Percentiles rank a stretch among this genome's conserved stretches.
phyloP scores from a whole-genome alignment of 2,113 vertebrate species.

The Leucopsar rothschildi region DNA sequence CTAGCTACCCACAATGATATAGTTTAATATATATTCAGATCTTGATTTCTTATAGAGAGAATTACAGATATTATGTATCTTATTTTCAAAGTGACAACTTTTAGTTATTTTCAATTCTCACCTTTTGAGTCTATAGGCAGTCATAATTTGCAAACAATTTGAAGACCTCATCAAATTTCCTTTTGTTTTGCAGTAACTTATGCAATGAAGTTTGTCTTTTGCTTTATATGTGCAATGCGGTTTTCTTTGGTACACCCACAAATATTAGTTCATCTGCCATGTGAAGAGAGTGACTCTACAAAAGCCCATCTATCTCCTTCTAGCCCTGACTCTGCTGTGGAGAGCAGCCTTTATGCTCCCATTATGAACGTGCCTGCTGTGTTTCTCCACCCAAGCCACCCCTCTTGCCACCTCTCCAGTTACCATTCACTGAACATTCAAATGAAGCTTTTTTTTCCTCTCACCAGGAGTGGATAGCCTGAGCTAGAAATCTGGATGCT shows the following conservation, averaged over 20 bases:
- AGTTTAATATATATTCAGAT: background rate
- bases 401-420: background rate
- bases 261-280: background rate
- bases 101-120: background rate
- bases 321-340: background rate
- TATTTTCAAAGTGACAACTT: background rate
- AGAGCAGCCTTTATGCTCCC: background rate
- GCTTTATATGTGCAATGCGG: background rate
- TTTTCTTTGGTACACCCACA: background rate
- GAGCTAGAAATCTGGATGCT: background rate
- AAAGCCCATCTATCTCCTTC: background rate
- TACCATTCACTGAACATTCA: background rate
- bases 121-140: background rate
- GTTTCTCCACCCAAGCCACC: background rate
- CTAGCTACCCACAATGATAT: background rate
- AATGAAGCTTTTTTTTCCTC: background rate
- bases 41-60: background rate
- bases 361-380: fast-evolving
- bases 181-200: background rate
- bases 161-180: background rate
- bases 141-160: background rate
- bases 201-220: background rate
- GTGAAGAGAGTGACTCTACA: background rate
- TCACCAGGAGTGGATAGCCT: background rate
- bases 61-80: background rate